Evolutionary conservation across 2,113 vertebrate species (phyloP).

Genomic region (Platycercus adscitus): DNA sequence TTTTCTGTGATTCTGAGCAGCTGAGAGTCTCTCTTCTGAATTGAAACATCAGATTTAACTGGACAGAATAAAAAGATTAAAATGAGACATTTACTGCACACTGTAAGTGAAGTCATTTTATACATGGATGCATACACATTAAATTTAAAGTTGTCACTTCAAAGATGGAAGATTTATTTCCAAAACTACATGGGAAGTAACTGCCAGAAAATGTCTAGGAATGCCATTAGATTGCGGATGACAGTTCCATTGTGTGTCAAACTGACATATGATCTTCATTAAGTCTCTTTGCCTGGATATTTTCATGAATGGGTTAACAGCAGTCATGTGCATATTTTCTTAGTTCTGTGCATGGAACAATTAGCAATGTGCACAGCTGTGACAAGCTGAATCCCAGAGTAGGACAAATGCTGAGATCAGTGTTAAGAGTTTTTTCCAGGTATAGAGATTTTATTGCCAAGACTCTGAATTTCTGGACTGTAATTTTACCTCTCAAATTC

Average conservation of each 20-base stretch:
- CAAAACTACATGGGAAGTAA: neutral
- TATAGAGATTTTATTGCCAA: neutral
- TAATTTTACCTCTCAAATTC: conserved; percentile 16
- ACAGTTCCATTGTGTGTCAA: conserved; percentile 15
- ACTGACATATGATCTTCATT: neutral
- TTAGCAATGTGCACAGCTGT: neutral
- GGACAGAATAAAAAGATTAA: conserved; percentile 2
- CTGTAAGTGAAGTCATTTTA: neutral
- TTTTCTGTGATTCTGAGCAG: neutral
- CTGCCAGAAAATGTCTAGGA: conserved; percentile 32
- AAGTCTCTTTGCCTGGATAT: conserved; percentile 2
- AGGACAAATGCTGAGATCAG: conserved; percentile 6
- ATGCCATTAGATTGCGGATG: neutral
- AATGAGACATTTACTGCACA: neutral
- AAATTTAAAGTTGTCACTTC: neutral
- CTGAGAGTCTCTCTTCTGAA: neutral
- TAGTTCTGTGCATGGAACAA: neutral
- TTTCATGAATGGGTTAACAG: neutral
- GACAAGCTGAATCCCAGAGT: conserved; percentile 21
- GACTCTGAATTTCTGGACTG: neutral
- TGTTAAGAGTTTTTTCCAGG: neutral
- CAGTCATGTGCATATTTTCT: neutral
- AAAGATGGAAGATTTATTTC: neutral
- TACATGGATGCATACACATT: fast-evolving
- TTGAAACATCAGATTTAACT: neutral